Evolutionary conservation across 2,888 invertebrate genomes (phyloP), one percentile per base, ranked within the genome.

Genomic region (Oeneis ivallda): DNA sequence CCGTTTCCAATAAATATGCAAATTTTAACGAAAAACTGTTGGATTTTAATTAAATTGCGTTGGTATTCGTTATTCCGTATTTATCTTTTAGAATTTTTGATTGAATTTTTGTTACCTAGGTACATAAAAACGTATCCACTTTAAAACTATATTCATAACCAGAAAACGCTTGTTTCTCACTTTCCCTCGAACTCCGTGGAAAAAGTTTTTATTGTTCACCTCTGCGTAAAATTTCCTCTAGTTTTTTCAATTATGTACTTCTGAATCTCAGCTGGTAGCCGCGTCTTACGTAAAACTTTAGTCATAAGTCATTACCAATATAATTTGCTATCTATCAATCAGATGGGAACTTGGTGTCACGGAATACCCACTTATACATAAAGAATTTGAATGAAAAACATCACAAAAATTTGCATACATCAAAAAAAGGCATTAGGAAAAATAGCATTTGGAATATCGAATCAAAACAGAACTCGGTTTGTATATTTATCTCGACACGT

Each of bases 401-500:
- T 26, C 49, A 26, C 19, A 26, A 17, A 56, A 13, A 19, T 11
- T 54, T 8, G 17, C 39, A 17, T 19, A 45, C n/a, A 45, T 11
- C 26, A 26, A 32, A 17, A 26, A 45, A 60, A 49, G 49, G 49
- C 6, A 37, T 50, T 15, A 49, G 60, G 13, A 4, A 61, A 61
- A 61, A 61, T 53, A 39, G 26, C 61, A 61, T 52, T 61, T 15
- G 13, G 15, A 60, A 72, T 74, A 62, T 67, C 53, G 41, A 56
- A 52, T 54, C 62, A 71, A 68, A 69, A 65, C 65, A 72, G 72
- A 74, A 73, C 75, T 77, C 76, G 64, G 76, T 68, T 68, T 70
- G 70, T 76, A 45, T 66, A 50, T 66, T 50, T 84, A 82, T 85
- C 79, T 77, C 72, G 72, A 75, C 75, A 73, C 76, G 74, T 76